phyloP scores from a whole-genome alignment of 1,140 invertebrate species.

The Thrips palmi region DNA sequence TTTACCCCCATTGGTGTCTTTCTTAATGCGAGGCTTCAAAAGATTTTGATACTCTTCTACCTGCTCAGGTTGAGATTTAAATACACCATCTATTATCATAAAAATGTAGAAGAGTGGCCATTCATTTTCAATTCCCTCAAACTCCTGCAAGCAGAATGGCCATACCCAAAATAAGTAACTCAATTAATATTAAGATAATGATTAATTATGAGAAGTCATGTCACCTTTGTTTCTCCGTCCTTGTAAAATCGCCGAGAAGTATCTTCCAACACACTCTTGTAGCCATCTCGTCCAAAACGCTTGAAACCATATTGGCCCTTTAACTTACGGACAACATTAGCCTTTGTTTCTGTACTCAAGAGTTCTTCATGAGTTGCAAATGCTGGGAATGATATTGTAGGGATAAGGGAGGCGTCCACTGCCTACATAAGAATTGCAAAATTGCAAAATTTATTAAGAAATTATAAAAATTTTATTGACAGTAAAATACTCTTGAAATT shows the following conservation, averaged over 20 bases:
- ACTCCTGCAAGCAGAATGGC: constrained; percentile 41
- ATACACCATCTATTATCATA: constrained; percentile 92
- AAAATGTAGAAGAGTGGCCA: constrained; percentile 94
- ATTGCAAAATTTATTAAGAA: constrained; percentile 10
- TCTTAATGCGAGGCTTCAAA: constrained; percentile 53
- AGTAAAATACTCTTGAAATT: constrained; percentile 7
- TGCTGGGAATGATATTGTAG: constrained; percentile 90
- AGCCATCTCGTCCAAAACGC: constrained; percentile 89
- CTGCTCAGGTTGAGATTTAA: constrained; percentile 73
- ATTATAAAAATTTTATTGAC: constrained; percentile 5
- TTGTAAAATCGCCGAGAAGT: constrained; percentile 48
- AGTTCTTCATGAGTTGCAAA: constrained; percentile 93
- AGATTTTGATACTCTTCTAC: constrained; percentile 80
- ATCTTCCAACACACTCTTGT: constrained; percentile 77
- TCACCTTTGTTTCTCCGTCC: constrained; percentile 47
- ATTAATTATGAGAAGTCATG: background rate
- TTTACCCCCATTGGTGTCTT: constrained; percentile 59
- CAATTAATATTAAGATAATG: constrained; percentile 11
- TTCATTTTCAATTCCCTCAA: constrained; percentile 92
- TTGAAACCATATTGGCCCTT: constrained; percentile 87
- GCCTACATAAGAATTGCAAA: constrained; percentile 33
- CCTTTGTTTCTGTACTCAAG: constrained; percentile 70
- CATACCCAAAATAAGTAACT: constrained; percentile 4
- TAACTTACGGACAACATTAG: constrained; percentile 67
- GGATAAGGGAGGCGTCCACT: constrained; percentile 75